Percentiles rank a stretch among this genome's conserved stretches.
Evolutionary conservation across 1,140 invertebrate genomes (phyloP).

Genomic region (Sweltsa coloradensis): DNA sequence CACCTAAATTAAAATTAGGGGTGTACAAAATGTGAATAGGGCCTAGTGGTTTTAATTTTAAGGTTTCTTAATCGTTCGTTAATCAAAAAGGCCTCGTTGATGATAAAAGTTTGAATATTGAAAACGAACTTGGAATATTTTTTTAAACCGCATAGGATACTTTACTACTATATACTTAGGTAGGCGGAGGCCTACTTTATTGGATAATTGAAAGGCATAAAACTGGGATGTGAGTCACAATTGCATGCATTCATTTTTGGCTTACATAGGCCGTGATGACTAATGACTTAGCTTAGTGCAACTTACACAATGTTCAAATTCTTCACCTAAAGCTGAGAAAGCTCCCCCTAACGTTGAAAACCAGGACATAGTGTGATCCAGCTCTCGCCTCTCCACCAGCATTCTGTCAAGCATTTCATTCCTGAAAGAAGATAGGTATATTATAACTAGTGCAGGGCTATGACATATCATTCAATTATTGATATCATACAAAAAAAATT

Average conservation of each 20-base stretch:
- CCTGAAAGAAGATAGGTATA: conserved; percentile 21
- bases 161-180: not conserved
- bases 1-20: too few relatives aligned
- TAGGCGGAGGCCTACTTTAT: too few relatives aligned
- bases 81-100: too few relatives aligned
- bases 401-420: conserved; percentile 29
- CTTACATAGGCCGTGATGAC: not conserved
- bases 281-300: conserved; percentile 2
- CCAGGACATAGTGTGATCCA: conserved; percentile 84
- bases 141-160: not conserved
- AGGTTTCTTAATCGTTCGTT: too few relatives aligned
- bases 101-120: not conserved
- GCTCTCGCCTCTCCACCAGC: conserved; percentile 51
- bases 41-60: too few relatives aligned
- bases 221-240: too few relatives aligned
- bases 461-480: too few relatives aligned
- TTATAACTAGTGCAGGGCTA: not conserved
- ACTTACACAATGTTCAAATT: conserved; percentile 65
- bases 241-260: not conserved
- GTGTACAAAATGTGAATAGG: too few relatives aligned
- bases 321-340: conserved; percentile 84
- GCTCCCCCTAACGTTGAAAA: conserved; percentile 91
- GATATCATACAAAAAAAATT: too few relatives aligned
- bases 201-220: too few relatives aligned
- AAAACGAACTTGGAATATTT: not conserved